phyloP scores from a whole-genome alignment of 2,113 vertebrate species.

The Nicator chloris region DNA sequence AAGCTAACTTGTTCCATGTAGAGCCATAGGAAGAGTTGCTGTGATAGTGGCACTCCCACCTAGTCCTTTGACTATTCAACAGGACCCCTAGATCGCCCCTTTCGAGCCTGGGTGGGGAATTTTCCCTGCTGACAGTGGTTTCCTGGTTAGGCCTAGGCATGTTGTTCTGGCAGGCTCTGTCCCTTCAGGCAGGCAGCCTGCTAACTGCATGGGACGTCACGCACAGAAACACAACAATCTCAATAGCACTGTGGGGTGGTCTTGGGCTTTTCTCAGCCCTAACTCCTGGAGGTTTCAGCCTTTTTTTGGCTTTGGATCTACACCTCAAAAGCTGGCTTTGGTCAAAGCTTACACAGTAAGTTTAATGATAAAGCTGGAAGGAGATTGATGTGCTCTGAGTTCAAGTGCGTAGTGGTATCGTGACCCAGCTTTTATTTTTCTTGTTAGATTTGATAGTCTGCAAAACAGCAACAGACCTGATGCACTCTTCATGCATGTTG shows the following conservation, averaged over 20 bases:
- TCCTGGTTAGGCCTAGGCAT: not conserved
- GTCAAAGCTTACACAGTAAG: not conserved
- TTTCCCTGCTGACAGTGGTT: not conserved
- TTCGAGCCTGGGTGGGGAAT: not conserved
- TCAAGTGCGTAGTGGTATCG: rapidly evolving
- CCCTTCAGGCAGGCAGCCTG: not conserved
- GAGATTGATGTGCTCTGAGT: not conserved
- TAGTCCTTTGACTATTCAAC: not conserved
- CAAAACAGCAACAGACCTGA: not conserved
- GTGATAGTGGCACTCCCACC: not conserved
- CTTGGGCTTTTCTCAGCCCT: not conserved
- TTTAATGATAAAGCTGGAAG: not conserved
- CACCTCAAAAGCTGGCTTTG: not conserved
- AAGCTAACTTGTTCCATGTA: not conserved
- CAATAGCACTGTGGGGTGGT: not conserved
- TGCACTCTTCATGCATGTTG: not conserved
- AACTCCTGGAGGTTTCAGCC: not conserved
- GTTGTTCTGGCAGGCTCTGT: not conserved
- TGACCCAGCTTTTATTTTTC: not conserved
- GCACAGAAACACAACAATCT: not conserved
- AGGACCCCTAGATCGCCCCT: not conserved
- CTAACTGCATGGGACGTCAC: rapidly evolving
- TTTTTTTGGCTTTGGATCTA: not conserved
- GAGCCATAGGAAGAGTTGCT: not conserved
- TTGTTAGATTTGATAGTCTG: not conserved